Conservation (phyloP, 2,888 invertebrate genomes). For the Spilarctia lutea region DNA sequence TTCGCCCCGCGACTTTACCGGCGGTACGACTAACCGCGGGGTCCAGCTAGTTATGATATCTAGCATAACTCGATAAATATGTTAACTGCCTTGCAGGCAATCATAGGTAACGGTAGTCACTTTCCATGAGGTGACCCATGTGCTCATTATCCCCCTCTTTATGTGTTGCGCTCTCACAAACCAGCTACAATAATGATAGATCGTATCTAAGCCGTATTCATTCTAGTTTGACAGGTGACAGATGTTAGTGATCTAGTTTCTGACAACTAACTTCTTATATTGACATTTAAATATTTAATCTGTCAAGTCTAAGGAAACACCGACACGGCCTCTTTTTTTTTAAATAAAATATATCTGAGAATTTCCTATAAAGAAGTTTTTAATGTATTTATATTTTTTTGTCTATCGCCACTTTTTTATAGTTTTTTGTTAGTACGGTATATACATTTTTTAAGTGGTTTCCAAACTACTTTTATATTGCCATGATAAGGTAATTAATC, state of each 20-base stretch:
- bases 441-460: constrained; percentile 1
- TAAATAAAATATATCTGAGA: not conserved
- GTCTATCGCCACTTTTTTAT: constrained; percentile 14
- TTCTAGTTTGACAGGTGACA: not conserved
- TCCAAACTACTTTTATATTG: constrained; percentile 10
- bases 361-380: not conserved
- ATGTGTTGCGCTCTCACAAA: not conserved
- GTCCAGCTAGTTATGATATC: no score
- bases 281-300: not conserved
- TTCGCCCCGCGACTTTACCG: no score
- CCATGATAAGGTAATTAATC: not conserved
- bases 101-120: no score
- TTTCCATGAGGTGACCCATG: no score
- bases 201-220: not conserved
- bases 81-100: no score
- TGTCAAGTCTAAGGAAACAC: constrained; percentile 1
- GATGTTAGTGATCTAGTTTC: not conserved
- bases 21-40: no score
- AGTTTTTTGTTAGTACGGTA: not conserved
- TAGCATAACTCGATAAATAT: no score
- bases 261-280: not conserved
- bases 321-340: not conserved
- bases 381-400: not conserved
- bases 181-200: not conserved
- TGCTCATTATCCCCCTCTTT: no score